These are phyloP conservation scores for Pissodes strobi DNA, from an alignment of 1,140 invertebrate species.

Conservation along the genomic window DNA sequence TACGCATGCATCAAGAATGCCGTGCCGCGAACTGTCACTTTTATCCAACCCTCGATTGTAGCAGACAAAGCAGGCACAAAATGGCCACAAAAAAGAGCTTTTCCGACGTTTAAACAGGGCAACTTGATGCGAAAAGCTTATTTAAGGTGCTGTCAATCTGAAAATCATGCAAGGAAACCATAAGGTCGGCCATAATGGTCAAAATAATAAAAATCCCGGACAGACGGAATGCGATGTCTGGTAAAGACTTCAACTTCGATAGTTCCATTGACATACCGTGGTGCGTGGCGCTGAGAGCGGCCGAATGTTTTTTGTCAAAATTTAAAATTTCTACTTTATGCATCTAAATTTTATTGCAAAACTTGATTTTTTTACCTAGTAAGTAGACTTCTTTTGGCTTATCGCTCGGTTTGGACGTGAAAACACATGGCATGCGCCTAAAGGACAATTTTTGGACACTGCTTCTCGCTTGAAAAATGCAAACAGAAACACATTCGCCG, in stretches of 20 bases:
- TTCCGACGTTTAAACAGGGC: not conserved
- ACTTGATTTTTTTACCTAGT: slow-evolving; percentile 33
- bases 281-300: slow-evolving; percentile 24
- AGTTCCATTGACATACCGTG: slow-evolving; percentile 28
- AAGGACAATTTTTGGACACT: slow-evolving; percentile 34
- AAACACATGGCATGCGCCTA: slow-evolving; percentile 37
- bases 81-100: slow-evolving; percentile 1
- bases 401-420: slow-evolving; percentile 25
- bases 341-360: slow-evolving; percentile 22
- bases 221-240: slow-evolving; percentile 27
- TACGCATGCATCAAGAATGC: slow-evolving; percentile 37
- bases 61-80: slow-evolving; percentile 26
- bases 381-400: slow-evolving; percentile 32
- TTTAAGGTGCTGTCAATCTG: not conserved
- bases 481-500: slow-evolving; percentile 37
- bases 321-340: slow-evolving; percentile 25
- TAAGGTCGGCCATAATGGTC: slow-evolving; percentile 17
- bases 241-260: slow-evolving; percentile 21
- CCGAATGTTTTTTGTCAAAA: slow-evolving; percentile 25
- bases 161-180: slow-evolving; percentile 32
- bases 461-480: slow-evolving; percentile 34
- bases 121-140: slow-evolving; percentile 1
- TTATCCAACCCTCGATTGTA: slow-evolving; percentile 19
- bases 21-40: slow-evolving; percentile 34
- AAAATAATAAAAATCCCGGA: slow-evolving; percentile 32